Evolutionary conservation across 2,888 invertebrate genomes (phyloP), one percentile per base, ranked within the genome.

Genomic region (Exephanes ischioxanthus): DNA sequence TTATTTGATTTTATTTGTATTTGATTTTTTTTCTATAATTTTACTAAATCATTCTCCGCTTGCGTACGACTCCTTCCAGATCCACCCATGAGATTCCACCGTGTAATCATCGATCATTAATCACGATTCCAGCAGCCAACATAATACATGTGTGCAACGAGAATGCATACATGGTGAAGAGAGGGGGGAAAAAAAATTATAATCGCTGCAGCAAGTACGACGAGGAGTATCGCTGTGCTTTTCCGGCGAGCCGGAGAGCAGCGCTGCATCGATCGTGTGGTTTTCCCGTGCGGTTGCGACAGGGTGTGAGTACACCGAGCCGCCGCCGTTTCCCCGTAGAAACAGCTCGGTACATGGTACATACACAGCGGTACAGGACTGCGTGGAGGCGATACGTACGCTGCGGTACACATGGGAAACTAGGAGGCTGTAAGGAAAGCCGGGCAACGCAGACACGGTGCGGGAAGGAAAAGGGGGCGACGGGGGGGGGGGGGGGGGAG

Each of bases 241-340:
- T 82, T 85, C 79, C 82, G 79, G 70, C 79, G 79, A 72, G 76
- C 75, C 85, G 16, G 63, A 71, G 85, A 71, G 61, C 73, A 71
- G 61, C 73, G 75, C 82, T 85, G 79, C 82, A 85, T 85, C 85
- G 85, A 85, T 85, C 82, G 85, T 82, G 85, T 55, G 85, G 85
- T 72, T 85, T 85, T 75, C 81, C 81, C 78, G 79, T 85, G 81
- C 85, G 85, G 85, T 85, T 76, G 63, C 63, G 77, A 77, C 53
- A 67, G 77, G 67, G 77, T 67, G 53, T 66, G 75, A 77, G 53
- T 53, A 77, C 37, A 51, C 77, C 67, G 41, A 41, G 77, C 67
- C 53, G 41, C 30, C 7, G 63, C 63, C 53, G 19, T n/a, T 37
- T 67, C 66, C 55, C 53, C 53, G 67, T 37, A 67, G 41, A 53